These are phyloP conservation scores for Channa argus DNA, from an alignment of 2,113 vertebrate species.

Conservation along the genomic window DNA sequence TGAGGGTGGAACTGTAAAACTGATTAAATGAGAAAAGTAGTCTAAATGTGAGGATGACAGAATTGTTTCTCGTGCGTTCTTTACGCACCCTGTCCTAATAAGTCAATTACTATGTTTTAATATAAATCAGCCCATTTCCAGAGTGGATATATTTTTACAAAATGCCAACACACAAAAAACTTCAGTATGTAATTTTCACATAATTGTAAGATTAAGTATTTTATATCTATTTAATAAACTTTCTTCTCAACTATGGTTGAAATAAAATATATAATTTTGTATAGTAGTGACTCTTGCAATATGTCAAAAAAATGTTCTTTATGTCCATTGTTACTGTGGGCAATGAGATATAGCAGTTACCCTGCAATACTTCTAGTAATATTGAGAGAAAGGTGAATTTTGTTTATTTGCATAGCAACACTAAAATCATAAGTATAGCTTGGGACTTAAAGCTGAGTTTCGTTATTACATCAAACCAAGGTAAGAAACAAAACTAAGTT, in stretches of 20 bases:
- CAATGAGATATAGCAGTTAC: not conserved
- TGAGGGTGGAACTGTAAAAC: slow-evolving; percentile 77
- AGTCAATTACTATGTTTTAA: slow-evolving; percentile 15
- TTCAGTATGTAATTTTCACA: not conserved
- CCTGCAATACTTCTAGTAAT: not conserved
- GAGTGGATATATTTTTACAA: not conserved
- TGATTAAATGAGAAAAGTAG: slow-evolving; percentile 78
- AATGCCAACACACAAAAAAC: slow-evolving; percentile 8
- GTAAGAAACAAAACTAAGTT: not conserved
- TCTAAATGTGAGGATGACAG: slow-evolving; percentile 56
- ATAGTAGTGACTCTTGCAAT: not conserved
- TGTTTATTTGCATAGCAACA: not conserved
- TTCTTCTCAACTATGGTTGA: not conserved
- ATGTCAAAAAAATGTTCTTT: not conserved
- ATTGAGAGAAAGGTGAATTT: not conserved
- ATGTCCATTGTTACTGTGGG: not conserved
- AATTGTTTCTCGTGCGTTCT: slow-evolving; percentile 59
- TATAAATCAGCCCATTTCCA: slow-evolving; percentile 22
- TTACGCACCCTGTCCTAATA: slow-evolving; percentile 47
- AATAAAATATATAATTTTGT: not conserved
- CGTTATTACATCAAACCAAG: slow-evolving; percentile 13
- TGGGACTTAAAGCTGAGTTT: not conserved
- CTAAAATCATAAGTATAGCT: not conserved
- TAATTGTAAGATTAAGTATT: not conserved
- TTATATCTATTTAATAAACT: too few relatives aligned